Conservation (phyloP, 2,113 vertebrate genomes). For the Ifrita kowaldi region DNA sequence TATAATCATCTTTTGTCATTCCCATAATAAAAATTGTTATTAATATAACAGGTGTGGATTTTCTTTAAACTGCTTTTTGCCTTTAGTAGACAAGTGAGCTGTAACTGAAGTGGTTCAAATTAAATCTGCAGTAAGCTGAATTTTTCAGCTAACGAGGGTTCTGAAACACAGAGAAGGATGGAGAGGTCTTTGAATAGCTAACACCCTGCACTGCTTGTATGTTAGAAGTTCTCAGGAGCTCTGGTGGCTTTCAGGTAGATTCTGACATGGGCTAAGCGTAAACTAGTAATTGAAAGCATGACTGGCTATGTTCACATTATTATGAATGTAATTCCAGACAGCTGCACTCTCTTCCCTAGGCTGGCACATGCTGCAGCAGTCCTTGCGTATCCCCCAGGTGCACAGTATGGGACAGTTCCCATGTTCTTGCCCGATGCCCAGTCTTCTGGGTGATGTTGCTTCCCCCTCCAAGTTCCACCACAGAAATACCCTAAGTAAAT, state of each 20-base stretch:
- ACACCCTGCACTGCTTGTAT: not conserved
- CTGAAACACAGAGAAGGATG: not conserved
- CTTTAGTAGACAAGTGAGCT: not conserved
- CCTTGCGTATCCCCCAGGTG: not conserved
- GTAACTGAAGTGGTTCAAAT: not conserved
- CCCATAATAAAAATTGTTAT: not conserved
- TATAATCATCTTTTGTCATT: not conserved
- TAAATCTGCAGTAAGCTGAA: not conserved
- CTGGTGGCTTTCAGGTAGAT: not conserved
- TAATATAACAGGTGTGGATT: not conserved
- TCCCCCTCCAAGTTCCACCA: not conserved
- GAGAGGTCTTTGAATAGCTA: not conserved
- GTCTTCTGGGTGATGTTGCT: not conserved
- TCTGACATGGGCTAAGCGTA: not conserved
- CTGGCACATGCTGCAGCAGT: not conserved
- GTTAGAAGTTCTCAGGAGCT: not conserved
- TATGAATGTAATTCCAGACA: not conserved
- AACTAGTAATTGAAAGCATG: not conserved
- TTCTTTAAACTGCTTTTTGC: not conserved
- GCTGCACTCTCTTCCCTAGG: not conserved
- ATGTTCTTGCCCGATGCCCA: accelerated
- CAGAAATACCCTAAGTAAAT: not conserved
- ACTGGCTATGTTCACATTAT: not conserved
- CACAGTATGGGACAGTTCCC: not conserved
- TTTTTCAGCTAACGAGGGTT: not conserved